Conservation (phyloP, 2,888 invertebrate species). For the Phragmatobia fuliginosa region DNA sequence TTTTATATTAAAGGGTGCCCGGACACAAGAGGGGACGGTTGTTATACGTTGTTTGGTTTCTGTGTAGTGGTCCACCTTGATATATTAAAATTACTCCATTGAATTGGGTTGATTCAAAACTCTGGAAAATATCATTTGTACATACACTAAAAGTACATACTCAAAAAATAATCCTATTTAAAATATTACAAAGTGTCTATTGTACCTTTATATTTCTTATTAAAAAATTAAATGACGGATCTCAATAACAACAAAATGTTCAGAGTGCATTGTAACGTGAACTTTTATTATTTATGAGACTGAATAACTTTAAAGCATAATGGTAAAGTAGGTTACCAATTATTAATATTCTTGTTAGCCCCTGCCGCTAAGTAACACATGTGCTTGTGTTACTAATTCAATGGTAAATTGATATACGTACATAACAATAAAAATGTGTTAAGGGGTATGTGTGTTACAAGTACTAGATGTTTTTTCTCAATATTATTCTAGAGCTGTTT, state of each 20-base stretch:
- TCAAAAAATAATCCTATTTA: not conserved
- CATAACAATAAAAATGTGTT: not conserved
- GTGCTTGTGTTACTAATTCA: not conserved
- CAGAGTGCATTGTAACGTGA: not conserved
- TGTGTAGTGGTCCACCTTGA: not conserved
- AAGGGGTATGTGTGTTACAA: no score
- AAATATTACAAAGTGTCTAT: not conserved
- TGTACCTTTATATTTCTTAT: not conserved
- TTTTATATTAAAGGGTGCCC: not conserved
- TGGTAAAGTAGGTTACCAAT: no score
- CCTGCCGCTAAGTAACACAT: not conserved
- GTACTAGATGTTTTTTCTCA: not conserved
- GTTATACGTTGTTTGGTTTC: not conserved
- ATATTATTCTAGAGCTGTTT: not conserved
- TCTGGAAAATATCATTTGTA: no score
- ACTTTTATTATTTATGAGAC: not conserved
- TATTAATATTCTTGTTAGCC: not conserved
- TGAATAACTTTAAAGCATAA: not conserved
- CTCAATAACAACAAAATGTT: not conserved
- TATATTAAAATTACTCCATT: not conserved
- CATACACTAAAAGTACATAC: no score
- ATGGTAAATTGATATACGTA: not conserved
- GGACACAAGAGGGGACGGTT: not conserved
- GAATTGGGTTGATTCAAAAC: not conserved
- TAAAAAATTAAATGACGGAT: not conserved